Conservation (phyloP, 1,140 invertebrate genomes). For the Caenorhabditis briggsae region DNA sequence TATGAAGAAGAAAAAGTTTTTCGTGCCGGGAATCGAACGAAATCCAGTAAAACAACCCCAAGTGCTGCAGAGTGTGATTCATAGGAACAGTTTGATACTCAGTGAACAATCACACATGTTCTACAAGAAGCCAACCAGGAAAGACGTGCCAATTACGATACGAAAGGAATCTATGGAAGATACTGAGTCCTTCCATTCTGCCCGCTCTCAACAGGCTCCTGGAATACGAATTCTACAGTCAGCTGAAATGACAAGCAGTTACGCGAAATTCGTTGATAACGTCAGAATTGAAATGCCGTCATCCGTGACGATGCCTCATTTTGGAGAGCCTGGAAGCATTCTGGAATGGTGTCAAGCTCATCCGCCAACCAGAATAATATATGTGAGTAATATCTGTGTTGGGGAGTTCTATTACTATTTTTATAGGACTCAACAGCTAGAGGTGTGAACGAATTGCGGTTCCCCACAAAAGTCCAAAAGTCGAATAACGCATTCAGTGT, state of each 20-base stretch:
- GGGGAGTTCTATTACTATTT: neutral
- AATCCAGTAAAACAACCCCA: conserved; percentile 63
- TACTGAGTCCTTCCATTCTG: conserved; percentile 69
- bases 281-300: conserved; percentile 10
- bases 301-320: conserved; percentile 44
- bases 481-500: conserved; percentile 2
- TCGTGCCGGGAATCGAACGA: conserved; percentile 57
- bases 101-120: conserved; percentile 25
- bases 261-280: conserved; percentile 37
- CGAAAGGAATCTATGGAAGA: conserved; percentile 60
- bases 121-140: conserved; percentile 27
- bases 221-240: neutral
- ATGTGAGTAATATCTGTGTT: conserved; percentile 27
- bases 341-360: conserved; percentile 61
- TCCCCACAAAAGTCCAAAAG: neutral
- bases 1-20: conserved; percentile 60
- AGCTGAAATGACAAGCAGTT: conserved; percentile 10
- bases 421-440: conserved; percentile 23
- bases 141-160: neutral
- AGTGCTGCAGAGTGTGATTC: conserved; percentile 68
- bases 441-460: conserved; percentile 25
- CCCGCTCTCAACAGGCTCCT: conserved; percentile 46
- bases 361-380: conserved; percentile 44
- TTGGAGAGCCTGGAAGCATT: conserved; percentile 62
- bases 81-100: neutral